Percentiles rank a stretch among this genome's conserved stretches.
Evolutionary conservation across 2,797 vertebrate genomes (phyloP).

Genomic region (Gymnoscopelus braueri): DNA sequence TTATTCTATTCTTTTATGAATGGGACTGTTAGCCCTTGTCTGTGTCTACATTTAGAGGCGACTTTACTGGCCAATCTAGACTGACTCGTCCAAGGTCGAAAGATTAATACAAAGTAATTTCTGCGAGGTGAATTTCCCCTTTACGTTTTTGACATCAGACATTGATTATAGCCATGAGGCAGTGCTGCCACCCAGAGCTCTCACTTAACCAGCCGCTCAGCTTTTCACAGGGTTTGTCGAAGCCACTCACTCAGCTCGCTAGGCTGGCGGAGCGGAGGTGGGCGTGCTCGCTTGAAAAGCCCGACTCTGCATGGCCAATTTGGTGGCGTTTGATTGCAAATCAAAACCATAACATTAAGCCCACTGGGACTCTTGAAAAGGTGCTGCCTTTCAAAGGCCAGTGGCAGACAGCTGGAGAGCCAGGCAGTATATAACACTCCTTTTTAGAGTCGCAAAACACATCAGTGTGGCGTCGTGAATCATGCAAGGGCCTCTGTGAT

Average conservation of each 20-base stretch:
- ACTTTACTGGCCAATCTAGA: too few species aligned
- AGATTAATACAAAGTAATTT: too few species aligned
- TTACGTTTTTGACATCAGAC: too few species aligned
- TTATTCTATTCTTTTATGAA: too few species aligned
- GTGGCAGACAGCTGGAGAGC: background rate
- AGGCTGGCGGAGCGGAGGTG: background rate
- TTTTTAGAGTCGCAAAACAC: slow-evolving; percentile 41
- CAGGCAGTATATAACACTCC: slow-evolving; percentile 17
- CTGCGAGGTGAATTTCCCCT: too few species aligned
- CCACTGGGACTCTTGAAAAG: slow-evolving; percentile 26
- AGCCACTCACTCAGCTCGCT: background rate
- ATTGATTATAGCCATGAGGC: too few species aligned
- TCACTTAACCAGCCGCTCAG: background rate
- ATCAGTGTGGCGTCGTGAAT: slow-evolving; percentile 62
- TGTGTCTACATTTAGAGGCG: too few species aligned
- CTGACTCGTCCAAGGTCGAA: too few species aligned
- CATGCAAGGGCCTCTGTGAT: slow-evolving; percentile 65
- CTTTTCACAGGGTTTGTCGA: slow-evolving; percentile 8
- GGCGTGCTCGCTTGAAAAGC: slow-evolving; percentile 30
- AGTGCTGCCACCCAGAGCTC: too few species aligned
- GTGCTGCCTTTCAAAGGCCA: slow-evolving; percentile 50
- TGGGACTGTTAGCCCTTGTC: too few species aligned
- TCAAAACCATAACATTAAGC: slow-evolving; percentile 41
- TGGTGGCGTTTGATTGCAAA: slow-evolving; percentile 49
- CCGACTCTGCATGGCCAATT: slow-evolving; percentile 33